A percentile compares a stretch with the other conserved stretches of the same genome.
These are phyloP conservation scores for Quadriops clusia DNA, from an alignment of 2,888 invertebrate species.

Conservation along the genomic window DNA sequence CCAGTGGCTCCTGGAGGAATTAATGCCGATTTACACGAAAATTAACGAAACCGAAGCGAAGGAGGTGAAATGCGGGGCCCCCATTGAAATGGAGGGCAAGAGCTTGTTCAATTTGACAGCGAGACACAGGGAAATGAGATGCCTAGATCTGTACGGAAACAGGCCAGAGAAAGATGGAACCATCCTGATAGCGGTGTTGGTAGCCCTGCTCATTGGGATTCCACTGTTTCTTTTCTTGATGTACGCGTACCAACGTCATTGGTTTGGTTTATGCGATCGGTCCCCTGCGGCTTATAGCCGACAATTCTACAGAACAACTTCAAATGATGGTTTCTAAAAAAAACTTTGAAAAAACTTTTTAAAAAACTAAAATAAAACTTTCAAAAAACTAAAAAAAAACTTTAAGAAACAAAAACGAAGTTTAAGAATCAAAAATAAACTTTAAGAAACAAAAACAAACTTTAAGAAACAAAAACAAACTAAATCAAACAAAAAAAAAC, in stretches of 20 bases:
- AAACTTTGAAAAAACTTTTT: background rate
- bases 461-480: no score
- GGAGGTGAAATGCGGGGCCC: conserved; percentile 48
- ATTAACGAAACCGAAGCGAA: conserved; percentile 35
- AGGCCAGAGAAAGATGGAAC: conserved; percentile 56
- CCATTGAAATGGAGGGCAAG: conserved; percentile 49
- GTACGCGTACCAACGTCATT: conserved; percentile 51
- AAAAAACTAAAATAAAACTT: background rate
- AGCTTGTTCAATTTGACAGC: conserved; percentile 47
- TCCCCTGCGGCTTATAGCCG: conserved; percentile 51
- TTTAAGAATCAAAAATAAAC: no score
- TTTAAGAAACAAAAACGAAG: no score
- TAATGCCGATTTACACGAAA: conserved; percentile 44
- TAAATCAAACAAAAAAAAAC: no score
- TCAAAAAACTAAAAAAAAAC: background rate
- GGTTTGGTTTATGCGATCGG: conserved; percentile 45
- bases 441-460: no score
- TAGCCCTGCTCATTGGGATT: conserved; percentile 55
- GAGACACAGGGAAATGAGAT: conserved; percentile 48
- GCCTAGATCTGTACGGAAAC: conserved; percentile 51
- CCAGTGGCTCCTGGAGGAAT: conserved; percentile 59
- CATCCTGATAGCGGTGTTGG: conserved; percentile 54
- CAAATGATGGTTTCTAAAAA: conserved; percentile 9
- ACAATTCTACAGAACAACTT: conserved; percentile 53
- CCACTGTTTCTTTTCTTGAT: conserved; percentile 50